Evolutionary conservation across 2,113 vertebrate genomes (phyloP).

Genomic region (Epinephelus moara): DNA sequence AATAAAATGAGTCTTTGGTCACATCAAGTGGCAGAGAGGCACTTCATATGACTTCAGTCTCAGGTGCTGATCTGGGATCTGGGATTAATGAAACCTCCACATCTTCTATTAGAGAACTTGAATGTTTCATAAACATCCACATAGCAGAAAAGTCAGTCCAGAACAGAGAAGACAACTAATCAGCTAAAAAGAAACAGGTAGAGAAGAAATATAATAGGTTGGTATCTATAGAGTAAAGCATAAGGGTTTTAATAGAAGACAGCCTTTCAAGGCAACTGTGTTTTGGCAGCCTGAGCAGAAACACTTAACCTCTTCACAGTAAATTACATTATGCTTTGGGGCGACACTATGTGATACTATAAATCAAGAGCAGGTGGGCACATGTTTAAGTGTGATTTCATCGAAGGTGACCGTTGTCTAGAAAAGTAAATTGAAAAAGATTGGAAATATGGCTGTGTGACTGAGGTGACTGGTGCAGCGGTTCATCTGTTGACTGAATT

Average conservation of each 20-base stretch:
- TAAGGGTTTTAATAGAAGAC: neutral
- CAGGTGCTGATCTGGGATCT: neutral
- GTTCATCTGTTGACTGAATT: constrained; percentile 5
- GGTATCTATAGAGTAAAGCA: neutral
- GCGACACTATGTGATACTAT: constrained; percentile 2
- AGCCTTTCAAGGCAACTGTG: neutral
- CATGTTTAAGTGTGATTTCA: constrained; percentile 11
- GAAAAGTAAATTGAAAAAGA: constrained; percentile 21
- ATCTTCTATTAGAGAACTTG: neutral
- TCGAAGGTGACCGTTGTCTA: neutral
- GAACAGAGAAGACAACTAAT: neutral
- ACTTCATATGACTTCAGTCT: neutral
- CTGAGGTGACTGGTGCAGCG: neutral
- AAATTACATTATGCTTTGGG: constrained; percentile 19
- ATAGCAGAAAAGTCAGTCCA: neutral
- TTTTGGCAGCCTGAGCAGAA: constrained; percentile 28
- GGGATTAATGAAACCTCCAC: neutral
- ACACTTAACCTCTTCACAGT: constrained; percentile 16
- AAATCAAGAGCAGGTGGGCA: constrained; percentile 1
- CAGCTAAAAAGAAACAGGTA: neutral
- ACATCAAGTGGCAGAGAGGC: neutral
- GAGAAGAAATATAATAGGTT: neutral
- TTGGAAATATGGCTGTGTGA: constrained; percentile 5
- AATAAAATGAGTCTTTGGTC: neutral
- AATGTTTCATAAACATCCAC: neutral